These are phyloP conservation scores for Marmota monax DNA, from an alignment of 2,113 vertebrate species.

Conservation along the genomic window DNA sequence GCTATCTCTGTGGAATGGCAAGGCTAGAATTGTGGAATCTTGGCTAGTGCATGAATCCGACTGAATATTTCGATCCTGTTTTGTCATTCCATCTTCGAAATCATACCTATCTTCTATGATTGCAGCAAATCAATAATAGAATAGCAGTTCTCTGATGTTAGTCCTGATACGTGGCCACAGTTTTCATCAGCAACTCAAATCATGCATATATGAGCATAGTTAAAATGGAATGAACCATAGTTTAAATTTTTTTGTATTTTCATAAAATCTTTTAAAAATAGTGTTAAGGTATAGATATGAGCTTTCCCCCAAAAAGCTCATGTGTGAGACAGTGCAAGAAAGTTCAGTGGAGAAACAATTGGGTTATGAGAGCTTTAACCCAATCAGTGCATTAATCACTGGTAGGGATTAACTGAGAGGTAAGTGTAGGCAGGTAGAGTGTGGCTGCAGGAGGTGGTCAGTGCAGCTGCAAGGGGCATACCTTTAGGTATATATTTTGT, in stretches of 20 bases:
- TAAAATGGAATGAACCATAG: background rate
- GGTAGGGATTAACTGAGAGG: too few relatives aligned
- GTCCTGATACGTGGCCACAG: background rate
- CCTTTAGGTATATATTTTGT: too few relatives aligned
- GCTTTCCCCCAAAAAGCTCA: too few relatives aligned
- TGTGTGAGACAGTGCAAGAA: too few relatives aligned
- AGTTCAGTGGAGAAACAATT: too few relatives aligned
- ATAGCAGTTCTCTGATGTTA: background rate
- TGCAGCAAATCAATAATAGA: background rate
- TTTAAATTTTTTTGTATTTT: constrained; percentile 3
- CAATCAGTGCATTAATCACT: too few relatives aligned
- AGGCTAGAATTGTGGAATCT: background rate
- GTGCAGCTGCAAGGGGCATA: too few relatives aligned
- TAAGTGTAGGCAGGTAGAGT: too few relatives aligned
- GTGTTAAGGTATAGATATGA: too few relatives aligned
- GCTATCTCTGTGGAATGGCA: background rate
- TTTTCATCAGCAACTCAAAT: background rate
- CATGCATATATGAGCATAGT: background rate
- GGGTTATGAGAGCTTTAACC: too few relatives aligned
- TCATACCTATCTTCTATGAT: background rate
- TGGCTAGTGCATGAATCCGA: background rate
- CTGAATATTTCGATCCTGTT: background rate
- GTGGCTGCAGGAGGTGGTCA: too few relatives aligned
- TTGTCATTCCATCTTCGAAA: background rate
- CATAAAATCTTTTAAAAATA: constrained; percentile 18